Evolutionary conservation across 2,113 vertebrate species (phyloP).

Genomic region (Peucedramus taeniatus): DNA sequence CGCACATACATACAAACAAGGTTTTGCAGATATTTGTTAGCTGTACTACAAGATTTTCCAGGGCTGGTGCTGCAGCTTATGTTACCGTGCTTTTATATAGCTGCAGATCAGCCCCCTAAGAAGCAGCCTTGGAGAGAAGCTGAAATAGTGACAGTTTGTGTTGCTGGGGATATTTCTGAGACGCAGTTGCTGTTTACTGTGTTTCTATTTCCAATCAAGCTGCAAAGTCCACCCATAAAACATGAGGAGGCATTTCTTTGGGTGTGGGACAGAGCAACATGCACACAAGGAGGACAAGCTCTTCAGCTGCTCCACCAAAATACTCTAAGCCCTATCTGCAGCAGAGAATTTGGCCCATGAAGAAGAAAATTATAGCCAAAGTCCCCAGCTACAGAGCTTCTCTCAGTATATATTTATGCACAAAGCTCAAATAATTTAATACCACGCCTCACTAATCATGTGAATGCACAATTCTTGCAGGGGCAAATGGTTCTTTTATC

Average conservation of each 20-base stretch:
- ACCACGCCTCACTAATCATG: conserved; percentile 30
- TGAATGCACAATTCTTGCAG: conserved; percentile 48
- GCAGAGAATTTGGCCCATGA: background rate
- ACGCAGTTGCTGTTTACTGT: conserved; percentile 38
- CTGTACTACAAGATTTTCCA: conserved; percentile 22
- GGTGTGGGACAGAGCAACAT: background rate
- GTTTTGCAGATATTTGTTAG: conserved; percentile 35
- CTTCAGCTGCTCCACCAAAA: background rate
- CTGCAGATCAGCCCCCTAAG: background rate
- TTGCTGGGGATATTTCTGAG: conserved; percentile 49
- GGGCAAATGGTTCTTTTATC: conserved; percentile 1
- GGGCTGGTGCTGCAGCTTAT: conserved; percentile 6
- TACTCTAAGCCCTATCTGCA: background rate
- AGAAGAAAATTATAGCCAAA: background rate
- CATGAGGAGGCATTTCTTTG: conserved; percentile 7
- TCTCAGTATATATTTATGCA: conserved; percentile 32
- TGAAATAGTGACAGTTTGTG: conserved; percentile 43
- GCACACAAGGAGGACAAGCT: background rate
- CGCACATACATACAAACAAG: conserved; percentile 43
- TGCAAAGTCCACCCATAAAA: conserved; percentile 41
- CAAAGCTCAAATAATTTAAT: conserved; percentile 57
- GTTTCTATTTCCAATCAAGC: conserved; percentile 44
- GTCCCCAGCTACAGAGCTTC: background rate
- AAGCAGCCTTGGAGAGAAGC: conserved; percentile 13
- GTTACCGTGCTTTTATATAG: background rate